phyloP scores from a whole-genome alignment of 1,140 invertebrate genomes.

The Hydropsyche tenuis region DNA sequence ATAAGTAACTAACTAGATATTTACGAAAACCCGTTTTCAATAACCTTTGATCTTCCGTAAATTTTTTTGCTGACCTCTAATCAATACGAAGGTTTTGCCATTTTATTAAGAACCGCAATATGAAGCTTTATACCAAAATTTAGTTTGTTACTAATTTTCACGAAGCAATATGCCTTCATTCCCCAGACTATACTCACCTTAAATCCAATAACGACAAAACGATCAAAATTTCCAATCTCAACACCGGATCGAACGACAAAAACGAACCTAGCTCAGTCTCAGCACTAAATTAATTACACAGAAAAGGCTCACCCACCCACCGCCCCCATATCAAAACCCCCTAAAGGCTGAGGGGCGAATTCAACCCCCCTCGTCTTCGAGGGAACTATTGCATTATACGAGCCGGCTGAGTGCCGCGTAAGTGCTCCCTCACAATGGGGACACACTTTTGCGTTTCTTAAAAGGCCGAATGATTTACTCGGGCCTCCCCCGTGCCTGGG shows the following conservation, averaged over 20 bases:
- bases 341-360: no score
- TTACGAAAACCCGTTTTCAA: no score
- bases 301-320: conserved; percentile 11
- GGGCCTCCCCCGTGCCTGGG: neutral
- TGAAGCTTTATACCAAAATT: no score
- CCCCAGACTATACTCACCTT: no score
- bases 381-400: conserved; percentile 49
- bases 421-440: conserved; percentile 50
- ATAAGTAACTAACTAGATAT: no score
- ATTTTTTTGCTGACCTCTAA: no score
- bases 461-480: conserved; percentile 49
- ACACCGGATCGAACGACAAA: neutral
- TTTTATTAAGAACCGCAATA: no score
- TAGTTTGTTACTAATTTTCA: no score
- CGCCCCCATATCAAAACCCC: neutral
- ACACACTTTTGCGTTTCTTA: conserved; percentile 50
- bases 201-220: conserved; percentile 5
- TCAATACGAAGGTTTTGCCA: no score
- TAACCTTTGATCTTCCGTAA: no score
- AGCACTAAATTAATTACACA: conserved; percentile 42
- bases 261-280: neutral
- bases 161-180: no score
- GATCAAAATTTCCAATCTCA: conserved; percentile 18
- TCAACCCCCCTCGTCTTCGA: neutral
- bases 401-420: conserved; percentile 47